phyloP scores from a whole-genome alignment of 2,888 invertebrate genomes.

The Syritta pipiens region DNA sequence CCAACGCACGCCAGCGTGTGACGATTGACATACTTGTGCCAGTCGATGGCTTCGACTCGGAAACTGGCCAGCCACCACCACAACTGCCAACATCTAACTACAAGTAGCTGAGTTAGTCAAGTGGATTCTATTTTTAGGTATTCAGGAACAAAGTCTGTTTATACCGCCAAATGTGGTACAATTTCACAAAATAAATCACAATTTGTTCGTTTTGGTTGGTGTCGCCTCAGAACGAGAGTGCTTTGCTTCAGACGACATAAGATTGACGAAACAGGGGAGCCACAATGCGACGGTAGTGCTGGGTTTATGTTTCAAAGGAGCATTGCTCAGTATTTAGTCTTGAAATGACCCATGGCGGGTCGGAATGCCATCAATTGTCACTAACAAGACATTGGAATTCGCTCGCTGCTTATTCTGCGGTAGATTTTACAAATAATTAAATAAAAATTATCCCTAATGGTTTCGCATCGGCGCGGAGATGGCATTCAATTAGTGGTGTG shows the following conservation, averaged over 20 bases:
- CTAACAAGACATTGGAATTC: slow-evolving; percentile 76
- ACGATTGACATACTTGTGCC: slow-evolving; percentile 66
- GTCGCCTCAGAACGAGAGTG: slow-evolving; percentile 70
- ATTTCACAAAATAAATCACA: slow-evolving; percentile 63
- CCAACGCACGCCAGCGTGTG: slow-evolving; percentile 50
- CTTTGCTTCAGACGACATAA: slow-evolving; percentile 45
- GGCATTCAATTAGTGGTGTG: slow-evolving; percentile 63
- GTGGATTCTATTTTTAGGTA: slow-evolving; percentile 54
- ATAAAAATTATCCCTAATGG: slow-evolving; percentile 69
- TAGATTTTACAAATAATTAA: slow-evolving; percentile 67
- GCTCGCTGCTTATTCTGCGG: slow-evolving; percentile 70
- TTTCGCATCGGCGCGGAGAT: slow-evolving; percentile 63
- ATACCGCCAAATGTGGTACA: slow-evolving; percentile 47
- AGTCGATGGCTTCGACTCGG: slow-evolving; percentile 40
- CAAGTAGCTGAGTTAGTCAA: slow-evolving; percentile 44
- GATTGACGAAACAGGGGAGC: slow-evolving; percentile 70
- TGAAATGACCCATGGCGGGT: slow-evolving; percentile 78
- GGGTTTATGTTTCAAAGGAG: slow-evolving; percentile 68
- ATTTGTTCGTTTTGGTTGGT: slow-evolving; percentile 45
- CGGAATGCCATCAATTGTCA: slow-evolving; percentile 78
- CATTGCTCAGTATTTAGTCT: slow-evolving; percentile 70
- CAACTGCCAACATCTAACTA: slow-evolving; percentile 17
- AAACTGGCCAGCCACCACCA: slow-evolving; percentile 39
- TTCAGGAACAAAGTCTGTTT: slow-evolving; percentile 57
- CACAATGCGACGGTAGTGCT: slow-evolving; percentile 1